Base-by-base conservation (phyloP, 2,113 vertebrate species). In the Lepisosteus osseus region DNA sequence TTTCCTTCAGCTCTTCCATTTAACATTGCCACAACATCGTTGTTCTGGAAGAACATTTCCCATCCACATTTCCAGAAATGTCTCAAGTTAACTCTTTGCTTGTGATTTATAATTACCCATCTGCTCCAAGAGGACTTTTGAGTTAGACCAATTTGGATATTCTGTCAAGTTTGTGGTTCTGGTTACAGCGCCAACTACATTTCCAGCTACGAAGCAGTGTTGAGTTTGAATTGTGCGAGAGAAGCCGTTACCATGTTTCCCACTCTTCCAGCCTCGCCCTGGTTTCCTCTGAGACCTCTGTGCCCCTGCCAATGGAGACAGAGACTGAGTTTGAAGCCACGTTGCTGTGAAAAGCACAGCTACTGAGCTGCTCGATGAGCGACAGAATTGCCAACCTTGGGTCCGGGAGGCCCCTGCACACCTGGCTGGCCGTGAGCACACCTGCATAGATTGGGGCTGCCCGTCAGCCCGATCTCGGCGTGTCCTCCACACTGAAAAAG, bases 211-310 rank as follows among this genome's bases (percentile, higher is more conserved):
- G 29, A 29, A 29, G 29, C 29, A 29, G 29, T 29, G 29, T 29
- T 29, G 29, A 29, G 29, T 29, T 29, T 29, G 29, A 29, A 29
- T 29, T 29, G 29, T 29, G 29, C 29, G 29, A 1, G 29, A 29
- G 29, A 29, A 29, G 29, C 13, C 77, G 55, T 87, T 92, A 90
- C 88, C 90, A 72, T 82, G 79, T 89, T 92, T 77, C 85, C 85
- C 57, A 68, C 0, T 80, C 55, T 70, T 11, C 77, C 84, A 78
- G 76, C 76, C 70, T 85, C 82, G 80, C 83, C 84, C 67, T 61
- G 72, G 54, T 88, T 45, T 54, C 87, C 91, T 61, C 76, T 80
- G 77, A 92, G 84, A 77, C 92, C 92, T 77, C 70, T 85, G 71
- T 92, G 88, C 77, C 91, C 91, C 92, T 94, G 74, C 4, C 73